These are phyloP conservation scores for Podargus strigoides DNA, from an alignment of 2,797 vertebrate genomes.

Conservation along the genomic window DNA sequence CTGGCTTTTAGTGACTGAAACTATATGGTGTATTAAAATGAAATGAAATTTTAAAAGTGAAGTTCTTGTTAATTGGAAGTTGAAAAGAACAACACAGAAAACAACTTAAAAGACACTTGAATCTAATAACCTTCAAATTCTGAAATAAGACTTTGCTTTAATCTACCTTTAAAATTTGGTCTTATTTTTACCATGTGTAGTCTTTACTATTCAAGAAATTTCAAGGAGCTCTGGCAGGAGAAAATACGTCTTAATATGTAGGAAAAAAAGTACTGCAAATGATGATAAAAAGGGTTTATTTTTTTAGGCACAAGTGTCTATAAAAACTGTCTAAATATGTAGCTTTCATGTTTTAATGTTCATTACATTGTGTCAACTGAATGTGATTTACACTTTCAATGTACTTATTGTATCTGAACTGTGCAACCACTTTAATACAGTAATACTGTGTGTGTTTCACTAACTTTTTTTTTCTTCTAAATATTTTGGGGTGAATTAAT, in stretches of 20 bases:
- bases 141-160: background rate
- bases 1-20: background rate
- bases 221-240: background rate
- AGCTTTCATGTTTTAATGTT: background rate
- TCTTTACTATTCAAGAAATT: background rate
- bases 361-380: background rate
- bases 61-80: background rate
- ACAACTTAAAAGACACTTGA: background rate
- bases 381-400: background rate
- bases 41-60: background rate
- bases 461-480: background rate
- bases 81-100: background rate
- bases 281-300: background rate
- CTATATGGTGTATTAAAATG: background rate
- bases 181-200: background rate
- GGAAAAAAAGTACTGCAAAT: background rate
- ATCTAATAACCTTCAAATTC: background rate
- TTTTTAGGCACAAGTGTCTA: background rate
- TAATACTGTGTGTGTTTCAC: background rate
- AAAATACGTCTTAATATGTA: background rate
- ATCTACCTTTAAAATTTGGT: background rate
- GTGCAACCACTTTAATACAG: background rate
- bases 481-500: constrained; percentile 1
- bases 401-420: background rate
- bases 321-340: background rate